These are phyloP conservation scores for Leucosticte australis DNA, from an alignment of 2,113 vertebrate species.

Conservation along the genomic window DNA sequence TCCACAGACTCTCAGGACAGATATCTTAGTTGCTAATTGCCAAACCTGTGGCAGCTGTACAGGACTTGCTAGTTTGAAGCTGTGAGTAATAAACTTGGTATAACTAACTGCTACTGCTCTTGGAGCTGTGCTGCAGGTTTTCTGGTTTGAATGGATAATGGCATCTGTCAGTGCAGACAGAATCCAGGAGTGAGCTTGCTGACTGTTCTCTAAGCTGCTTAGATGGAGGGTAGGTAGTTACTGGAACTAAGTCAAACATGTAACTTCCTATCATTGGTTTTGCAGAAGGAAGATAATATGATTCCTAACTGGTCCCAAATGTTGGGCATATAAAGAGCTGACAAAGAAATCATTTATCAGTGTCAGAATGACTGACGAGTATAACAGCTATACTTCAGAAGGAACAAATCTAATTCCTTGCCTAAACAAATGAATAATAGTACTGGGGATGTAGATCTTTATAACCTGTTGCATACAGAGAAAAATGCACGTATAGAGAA, in stretches of 20 bases:
- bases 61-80: neutral
- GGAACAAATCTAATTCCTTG: neutral
- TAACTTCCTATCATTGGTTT: neutral
- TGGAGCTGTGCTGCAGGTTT: neutral
- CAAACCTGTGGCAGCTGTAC: neutral
- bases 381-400: neutral
- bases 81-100: neutral
- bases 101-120: neutral
- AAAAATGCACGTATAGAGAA: neutral
- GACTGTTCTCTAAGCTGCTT: neutral
- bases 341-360: neutral
- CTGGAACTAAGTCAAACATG: neutral
- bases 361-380: neutral
- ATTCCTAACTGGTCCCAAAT: neutral
- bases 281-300: neutral
- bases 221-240: neutral
- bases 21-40: neutral
- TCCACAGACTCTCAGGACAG: neutral
- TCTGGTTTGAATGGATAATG: neutral
- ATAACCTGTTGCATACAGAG: neutral
- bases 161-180: neutral
- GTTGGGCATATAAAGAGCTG: neutral
- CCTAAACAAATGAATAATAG: neutral
- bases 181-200: neutral
- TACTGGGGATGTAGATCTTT: neutral